Percentiles rank a stretch among this genome's conserved stretches.
Evolutionary conservation across 2,888 invertebrate genomes (phyloP).

Genomic region (Tenthredo notha): DNA sequence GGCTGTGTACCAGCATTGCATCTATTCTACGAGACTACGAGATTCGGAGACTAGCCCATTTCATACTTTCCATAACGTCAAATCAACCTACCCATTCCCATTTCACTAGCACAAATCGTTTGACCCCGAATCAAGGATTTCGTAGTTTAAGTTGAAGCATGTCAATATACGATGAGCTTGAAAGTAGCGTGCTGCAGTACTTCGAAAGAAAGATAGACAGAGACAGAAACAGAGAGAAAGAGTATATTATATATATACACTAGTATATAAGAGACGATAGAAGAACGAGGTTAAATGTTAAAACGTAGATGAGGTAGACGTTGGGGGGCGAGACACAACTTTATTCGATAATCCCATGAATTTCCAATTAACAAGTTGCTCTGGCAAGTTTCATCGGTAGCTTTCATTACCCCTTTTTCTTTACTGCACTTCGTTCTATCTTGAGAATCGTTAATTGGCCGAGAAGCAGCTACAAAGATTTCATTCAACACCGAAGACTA

Average conservation of each 20-base stretch:
- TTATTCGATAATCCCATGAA: conserved; percentile 73
- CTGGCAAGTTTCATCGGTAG: conserved; percentile 58
- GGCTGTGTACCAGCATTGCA: conserved; percentile 43
- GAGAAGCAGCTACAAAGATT: conserved; percentile 14
- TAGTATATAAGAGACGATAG: not conserved
- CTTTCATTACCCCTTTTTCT: conserved; percentile 41
- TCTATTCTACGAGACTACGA: not conserved
- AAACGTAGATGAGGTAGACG: conserved; percentile 22
- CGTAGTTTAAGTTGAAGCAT: not conserved
- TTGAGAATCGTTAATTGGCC: conserved; percentile 47
- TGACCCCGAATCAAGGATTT: not conserved
- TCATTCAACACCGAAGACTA: conserved; percentile 12
- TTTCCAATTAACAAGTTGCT: conserved; percentile 73
- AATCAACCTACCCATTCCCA: not conserved
- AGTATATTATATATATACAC: not conserved
- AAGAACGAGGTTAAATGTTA: conserved; percentile 34
- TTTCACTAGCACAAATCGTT: not conserved
- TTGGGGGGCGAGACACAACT: conserved; percentile 65
- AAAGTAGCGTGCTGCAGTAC: conserved; percentile 9
- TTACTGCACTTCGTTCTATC: conserved; percentile 48
- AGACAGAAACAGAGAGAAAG: not conserved
- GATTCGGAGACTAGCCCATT: conserved; percentile 10
- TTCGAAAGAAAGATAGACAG: not conserved
- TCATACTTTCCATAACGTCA: conserved; percentile 15
- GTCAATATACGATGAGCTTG: not conserved